Percentiles rank a stretch among this genome's conserved stretches.
Evolutionary conservation across 2,113 vertebrate genomes (phyloP).

Genomic region (Lepisosteus oculatus): DNA sequence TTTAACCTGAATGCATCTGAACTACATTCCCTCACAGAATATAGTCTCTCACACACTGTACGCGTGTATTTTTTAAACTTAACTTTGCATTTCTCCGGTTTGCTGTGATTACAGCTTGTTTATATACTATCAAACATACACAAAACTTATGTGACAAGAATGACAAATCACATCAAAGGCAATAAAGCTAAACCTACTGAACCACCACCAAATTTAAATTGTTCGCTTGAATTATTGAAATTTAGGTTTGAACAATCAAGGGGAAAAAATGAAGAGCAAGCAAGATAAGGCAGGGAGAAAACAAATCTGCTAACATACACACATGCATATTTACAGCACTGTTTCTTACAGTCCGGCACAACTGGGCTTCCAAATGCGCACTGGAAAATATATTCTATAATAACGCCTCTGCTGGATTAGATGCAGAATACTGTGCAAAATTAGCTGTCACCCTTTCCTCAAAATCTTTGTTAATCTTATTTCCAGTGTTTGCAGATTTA

Average conservation of each 20-base stretch:
- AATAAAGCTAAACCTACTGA: neutral
- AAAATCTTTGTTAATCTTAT: slow-evolving; percentile 99
- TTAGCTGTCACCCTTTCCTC: slow-evolving; percentile 99
- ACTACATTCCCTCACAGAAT: no score
- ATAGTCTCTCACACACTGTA: no score
- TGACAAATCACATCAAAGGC: neutral
- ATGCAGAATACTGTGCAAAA: slow-evolving; percentile 95
- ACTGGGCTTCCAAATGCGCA: slow-evolving; percentile 45
- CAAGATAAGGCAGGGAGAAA: slow-evolving; percentile 36
- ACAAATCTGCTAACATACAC: slow-evolving; percentile 65
- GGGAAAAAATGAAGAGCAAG: slow-evolving; percentile 6
- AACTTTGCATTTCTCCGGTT: no score
- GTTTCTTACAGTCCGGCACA: slow-evolving; percentile 57
- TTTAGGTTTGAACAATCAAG: slow-evolving; percentile 18
- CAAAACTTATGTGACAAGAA: neutral
- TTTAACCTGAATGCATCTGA: no score
- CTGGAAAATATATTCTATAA: slow-evolving; percentile 92
- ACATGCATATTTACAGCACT: slow-evolving; percentile 30
- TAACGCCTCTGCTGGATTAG: slow-evolving; percentile 90
- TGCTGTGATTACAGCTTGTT: neutral
- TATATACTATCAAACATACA: neutral
- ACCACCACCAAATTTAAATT: slow-evolving; percentile 1
- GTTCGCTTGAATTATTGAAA: slow-evolving; percentile 13
- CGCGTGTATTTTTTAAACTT: no score
- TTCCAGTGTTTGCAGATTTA: slow-evolving; percentile 99